Evolutionary conservation across 1,140 invertebrate genomes (phyloP), one percentile per base, ranked within the genome.

Genomic region (Vollenhovia emeryi): DNA sequence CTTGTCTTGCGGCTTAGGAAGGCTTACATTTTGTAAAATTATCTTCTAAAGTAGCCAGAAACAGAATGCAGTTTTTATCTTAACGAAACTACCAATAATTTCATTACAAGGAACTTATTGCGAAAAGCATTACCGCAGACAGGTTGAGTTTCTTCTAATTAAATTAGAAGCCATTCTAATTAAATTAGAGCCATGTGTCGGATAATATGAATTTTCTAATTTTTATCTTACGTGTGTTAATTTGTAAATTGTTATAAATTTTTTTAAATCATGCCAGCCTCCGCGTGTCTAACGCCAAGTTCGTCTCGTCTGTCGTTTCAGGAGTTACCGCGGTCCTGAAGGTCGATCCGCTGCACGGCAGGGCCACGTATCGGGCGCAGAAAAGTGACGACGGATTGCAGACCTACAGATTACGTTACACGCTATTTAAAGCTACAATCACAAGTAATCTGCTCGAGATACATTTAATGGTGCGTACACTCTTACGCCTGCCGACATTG

Each of bases 321-420:
- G 89, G 13, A 73, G 62, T 87, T 21, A 62, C 55, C 13, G 50
- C 50, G 60, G 87, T 71, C 57, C 30, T 94, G 33, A 89, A 86
- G 62, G 69, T 94, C 9, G 93, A 94, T 71, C 60, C 89, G 62
- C 50, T 86, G 18, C 84, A 92, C 13, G 87, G 87, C 27, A 92
- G 92, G 73, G 91, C 91, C 21, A 62, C 43, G 40, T 85, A 89
- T 64, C 83, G 15, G 9, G 5, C 0, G 33, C 33, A 86, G 27
- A 64, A 78, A 15, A 68, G 21, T 21, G 66, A 73, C 55, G 21
- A 68, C 33, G 71, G 59, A 15, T 4, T 13, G 18, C 59, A 78
- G 13, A 88, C 57, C 43, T 87, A 87, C 57, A 78, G 43, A 45
- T 24, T 90, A n/a, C 30, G 24, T 13, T 75, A 71, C 50, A 85